Percentiles rank a stretch among this genome's conserved stretches.
Evolutionary conservation across 2,113 vertebrate genomes (phyloP).

Genomic region (Prolemur simus): DNA sequence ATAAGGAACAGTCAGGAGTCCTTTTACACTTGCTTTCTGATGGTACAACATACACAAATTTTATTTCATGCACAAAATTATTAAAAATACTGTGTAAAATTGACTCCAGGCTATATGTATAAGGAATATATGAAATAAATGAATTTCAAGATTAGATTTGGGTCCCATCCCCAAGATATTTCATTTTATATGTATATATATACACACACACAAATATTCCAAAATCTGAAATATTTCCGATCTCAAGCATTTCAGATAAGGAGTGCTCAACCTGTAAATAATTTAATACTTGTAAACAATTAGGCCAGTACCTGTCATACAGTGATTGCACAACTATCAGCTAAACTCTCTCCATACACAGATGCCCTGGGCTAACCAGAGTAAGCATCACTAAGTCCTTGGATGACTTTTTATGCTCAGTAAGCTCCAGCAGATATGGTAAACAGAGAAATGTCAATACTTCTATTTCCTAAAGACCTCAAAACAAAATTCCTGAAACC

Average conservation of each 20-base stretch:
- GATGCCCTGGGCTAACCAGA: not conserved
- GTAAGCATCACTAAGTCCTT: not conserved
- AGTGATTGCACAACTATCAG: not conserved
- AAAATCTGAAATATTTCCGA: not conserved
- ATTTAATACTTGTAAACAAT: not conserved
- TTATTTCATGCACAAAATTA: not conserved
- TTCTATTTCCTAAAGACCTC: not conserved
- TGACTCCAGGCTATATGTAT: not conserved
- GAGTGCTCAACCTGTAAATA: not conserved
- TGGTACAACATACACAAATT: not conserved
- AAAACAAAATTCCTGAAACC: not conserved
- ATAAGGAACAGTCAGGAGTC: not conserved
- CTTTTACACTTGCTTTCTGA: not conserved
- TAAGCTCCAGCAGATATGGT: not conserved
- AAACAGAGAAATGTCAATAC: not conserved
- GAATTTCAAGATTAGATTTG: not conserved
- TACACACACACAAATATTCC: not conserved
- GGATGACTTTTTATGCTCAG: not conserved
- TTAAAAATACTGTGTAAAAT: not conserved
- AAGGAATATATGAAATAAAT: not conserved
- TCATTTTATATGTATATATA: not conserved
- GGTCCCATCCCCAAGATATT: not conserved
- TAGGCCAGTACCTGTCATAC: not conserved
- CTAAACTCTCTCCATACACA: not conserved
- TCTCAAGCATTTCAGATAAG: not conserved